Percentiles rank a stretch among this genome's conserved stretches.
phyloP scores from a whole-genome alignment of 2,113 vertebrate species.

The Pterocles orientalis region DNA sequence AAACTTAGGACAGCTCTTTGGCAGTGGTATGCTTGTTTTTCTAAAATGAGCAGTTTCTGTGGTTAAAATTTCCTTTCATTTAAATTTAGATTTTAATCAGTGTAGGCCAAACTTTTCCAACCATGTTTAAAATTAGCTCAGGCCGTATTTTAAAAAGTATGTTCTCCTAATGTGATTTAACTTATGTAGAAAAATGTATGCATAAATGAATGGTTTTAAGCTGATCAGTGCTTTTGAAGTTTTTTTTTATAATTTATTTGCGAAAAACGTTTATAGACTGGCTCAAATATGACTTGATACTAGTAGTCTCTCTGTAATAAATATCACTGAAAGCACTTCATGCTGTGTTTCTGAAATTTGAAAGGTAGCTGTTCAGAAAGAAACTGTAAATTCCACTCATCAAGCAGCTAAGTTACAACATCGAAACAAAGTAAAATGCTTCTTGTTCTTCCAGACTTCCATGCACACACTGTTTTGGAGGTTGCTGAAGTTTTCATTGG shows the following conservation, averaged over 20 bases:
- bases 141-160: constrained; percentile 45
- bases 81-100: constrained; percentile 76
- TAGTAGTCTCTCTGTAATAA: neutral
- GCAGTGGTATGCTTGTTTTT: constrained; percentile 67
- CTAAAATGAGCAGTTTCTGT: constrained; percentile 74
- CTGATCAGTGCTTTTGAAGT: constrained; percentile 28
- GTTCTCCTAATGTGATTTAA: constrained; percentile 27
- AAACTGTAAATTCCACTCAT: neutral
- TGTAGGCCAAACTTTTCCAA: constrained; percentile 61
- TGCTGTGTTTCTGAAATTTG: neutral
- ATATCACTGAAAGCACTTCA: neutral
- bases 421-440: neutral
- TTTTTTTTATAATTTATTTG: neutral
- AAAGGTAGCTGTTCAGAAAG: constrained; percentile 10
- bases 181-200: neutral
- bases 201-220: neutral
- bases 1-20: constrained; percentile 70
- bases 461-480: neutral
- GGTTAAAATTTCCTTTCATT: constrained; percentile 73
- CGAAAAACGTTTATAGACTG: neutral
- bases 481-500: neutral
- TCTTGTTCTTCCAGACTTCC: neutral
- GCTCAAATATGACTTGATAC: neutral
- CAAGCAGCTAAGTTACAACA: neutral
- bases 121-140: constrained; percentile 66